Evolutionary conservation across 2,113 vertebrate species (phyloP).

Genomic region (Tragelaphus scriptus): DNA sequence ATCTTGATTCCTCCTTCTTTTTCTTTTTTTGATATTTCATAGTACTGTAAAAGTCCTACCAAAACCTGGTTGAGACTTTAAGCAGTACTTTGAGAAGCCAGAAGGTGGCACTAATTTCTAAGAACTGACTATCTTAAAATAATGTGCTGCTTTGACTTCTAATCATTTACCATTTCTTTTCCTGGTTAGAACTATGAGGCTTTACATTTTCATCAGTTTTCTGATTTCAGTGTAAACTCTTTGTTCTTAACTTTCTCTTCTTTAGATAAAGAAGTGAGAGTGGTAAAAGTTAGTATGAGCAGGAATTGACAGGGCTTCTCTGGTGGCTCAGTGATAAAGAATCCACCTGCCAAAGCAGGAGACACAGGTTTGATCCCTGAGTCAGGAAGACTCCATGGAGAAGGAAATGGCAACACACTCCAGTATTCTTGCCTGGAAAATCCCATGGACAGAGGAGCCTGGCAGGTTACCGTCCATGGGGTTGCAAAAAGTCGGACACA

Average conservation of each 20-base stretch:
- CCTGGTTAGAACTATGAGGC: neutral
- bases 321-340: neutral
- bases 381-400: neutral
- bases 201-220: neutral
- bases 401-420: neutral
- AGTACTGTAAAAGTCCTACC: neutral
- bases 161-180: neutral
- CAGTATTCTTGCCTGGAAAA: neutral
- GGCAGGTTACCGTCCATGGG: neutral
- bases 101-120: conserved; percentile 64
- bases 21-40: neutral
- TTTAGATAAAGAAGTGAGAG: neutral
- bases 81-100: conserved; percentile 44
- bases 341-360: neutral
- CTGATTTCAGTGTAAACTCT: conserved; percentile 24
- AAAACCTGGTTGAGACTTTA: neutral
- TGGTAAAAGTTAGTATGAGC: neutral
- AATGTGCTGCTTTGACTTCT: neutral
- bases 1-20: neutral
- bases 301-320: neutral
- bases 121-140: neutral
- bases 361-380: neutral
- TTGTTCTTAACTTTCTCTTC: conserved; percentile 22
- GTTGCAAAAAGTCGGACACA: neutral
- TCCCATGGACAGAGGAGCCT: neutral